These are phyloP conservation scores for Orgyia antiqua DNA, from an alignment of 2,888 invertebrate genomes.

Conservation along the genomic window DNA sequence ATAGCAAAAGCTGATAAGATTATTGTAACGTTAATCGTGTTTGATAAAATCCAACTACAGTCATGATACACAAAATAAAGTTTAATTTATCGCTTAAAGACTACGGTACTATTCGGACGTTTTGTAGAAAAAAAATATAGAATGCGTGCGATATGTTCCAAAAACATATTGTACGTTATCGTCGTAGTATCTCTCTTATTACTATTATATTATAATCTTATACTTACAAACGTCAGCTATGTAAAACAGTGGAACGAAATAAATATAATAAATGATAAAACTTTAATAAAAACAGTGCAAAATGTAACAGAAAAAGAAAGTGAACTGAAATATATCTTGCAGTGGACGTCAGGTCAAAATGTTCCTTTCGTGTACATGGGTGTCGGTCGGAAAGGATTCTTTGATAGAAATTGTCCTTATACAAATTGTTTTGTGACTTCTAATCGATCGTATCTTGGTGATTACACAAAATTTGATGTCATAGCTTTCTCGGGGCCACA, in stretches of 20 bases:
- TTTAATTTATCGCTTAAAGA: too few relatives aligned
- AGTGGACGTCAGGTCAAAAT: constrained; percentile 35
- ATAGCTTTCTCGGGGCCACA: constrained; percentile 49
- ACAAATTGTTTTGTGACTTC: constrained; percentile 51
- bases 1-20: too few relatives aligned
- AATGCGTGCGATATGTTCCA: background rate
- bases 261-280: background rate
- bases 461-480: constrained; percentile 45
- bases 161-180: background rate
- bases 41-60: too few relatives aligned
- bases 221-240: background rate
- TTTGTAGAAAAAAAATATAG: background rate
- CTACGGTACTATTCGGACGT: too few relatives aligned
- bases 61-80: too few relatives aligned
- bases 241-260: background rate
- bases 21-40: too few relatives aligned
- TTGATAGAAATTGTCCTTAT: constrained; percentile 38
- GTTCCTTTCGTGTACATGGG: constrained; percentile 40
- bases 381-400: constrained; percentile 31
- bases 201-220: background rate
- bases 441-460: constrained; percentile 29
- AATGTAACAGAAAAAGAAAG: constrained; percentile 2
- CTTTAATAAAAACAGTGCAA: background rate
- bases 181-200: background rate
- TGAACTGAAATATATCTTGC: constrained; percentile 37